phyloP scores from a whole-genome alignment of 2,797 vertebrate species.

The Chaenodraco wilsoni region DNA sequence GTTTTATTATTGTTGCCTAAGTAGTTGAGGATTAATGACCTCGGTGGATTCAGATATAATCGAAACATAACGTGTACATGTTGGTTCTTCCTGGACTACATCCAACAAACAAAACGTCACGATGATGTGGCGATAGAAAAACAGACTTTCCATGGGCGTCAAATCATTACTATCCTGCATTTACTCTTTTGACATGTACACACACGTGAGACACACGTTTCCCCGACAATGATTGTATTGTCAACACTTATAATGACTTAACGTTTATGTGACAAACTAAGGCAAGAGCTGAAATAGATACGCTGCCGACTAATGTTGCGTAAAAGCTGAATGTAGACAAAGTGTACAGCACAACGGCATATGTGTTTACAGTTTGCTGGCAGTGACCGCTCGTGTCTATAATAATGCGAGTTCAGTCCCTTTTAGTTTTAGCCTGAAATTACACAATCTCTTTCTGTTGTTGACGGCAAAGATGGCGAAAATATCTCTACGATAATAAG shows the following conservation, averaged over 20 bases:
- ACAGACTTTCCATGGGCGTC: background rate
- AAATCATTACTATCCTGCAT: background rate
- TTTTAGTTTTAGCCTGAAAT: background rate
- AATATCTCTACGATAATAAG: background rate
- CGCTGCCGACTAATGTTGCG: background rate
- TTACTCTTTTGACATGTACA: background rate
- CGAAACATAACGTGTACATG: background rate
- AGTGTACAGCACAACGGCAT: background rate
- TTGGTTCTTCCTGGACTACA: background rate
- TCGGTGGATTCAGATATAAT: background rate
- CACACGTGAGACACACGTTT: background rate
- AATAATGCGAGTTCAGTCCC: background rate
- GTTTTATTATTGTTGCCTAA: background rate
- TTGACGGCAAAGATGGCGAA: accelerated
- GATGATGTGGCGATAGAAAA: constrained; percentile 1
- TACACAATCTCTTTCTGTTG: too few species aligned
- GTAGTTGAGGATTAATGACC: background rate
- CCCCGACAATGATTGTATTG: background rate
- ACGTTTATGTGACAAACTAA: background rate
- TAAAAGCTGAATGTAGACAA: background rate
- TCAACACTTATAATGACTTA: background rate
- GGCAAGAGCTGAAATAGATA: background rate
- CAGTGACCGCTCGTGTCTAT: background rate
- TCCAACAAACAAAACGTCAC: background rate
- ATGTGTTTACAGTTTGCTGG: background rate